Conservation (phyloP, 2,797 vertebrate species). For the Halcyon badia region DNA sequence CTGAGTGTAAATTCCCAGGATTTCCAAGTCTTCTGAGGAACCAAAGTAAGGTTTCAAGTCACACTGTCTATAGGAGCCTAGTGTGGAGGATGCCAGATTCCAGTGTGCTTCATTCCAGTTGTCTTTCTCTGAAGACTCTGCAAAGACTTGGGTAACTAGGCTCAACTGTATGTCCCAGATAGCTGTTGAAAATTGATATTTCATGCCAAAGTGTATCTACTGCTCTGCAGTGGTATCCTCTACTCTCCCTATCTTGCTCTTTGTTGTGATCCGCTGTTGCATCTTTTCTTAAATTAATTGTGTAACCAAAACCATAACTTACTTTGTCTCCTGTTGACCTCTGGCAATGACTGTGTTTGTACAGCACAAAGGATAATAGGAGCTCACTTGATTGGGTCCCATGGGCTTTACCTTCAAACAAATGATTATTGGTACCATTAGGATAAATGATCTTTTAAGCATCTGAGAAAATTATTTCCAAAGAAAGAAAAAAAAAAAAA, state of each 20-base stretch:
- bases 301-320: neutral
- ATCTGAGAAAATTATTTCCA: neutral
- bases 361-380: neutral
- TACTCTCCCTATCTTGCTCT: neutral
- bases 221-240: neutral
- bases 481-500: neutral
- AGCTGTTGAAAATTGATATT: neutral
- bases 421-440: slow-evolving; percentile 14
- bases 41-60: neutral
- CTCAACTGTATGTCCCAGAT: neutral
- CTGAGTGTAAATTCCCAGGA: neutral
- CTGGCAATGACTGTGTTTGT: neutral
- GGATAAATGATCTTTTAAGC: neutral
- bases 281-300: neutral
- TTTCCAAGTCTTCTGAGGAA: neutral
- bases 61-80: rapidly evolving
- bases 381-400: neutral
- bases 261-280: neutral
- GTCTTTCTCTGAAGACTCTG: neutral
- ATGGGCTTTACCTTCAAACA: neutral
- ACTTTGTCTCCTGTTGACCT: neutral
- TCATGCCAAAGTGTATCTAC: neutral
- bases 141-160: neutral
- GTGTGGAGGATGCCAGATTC: neutral
- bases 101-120: neutral